Evolutionary conservation across 2,888 invertebrate species (phyloP).

Genomic region (Leptopilina drosophilae): DNA sequence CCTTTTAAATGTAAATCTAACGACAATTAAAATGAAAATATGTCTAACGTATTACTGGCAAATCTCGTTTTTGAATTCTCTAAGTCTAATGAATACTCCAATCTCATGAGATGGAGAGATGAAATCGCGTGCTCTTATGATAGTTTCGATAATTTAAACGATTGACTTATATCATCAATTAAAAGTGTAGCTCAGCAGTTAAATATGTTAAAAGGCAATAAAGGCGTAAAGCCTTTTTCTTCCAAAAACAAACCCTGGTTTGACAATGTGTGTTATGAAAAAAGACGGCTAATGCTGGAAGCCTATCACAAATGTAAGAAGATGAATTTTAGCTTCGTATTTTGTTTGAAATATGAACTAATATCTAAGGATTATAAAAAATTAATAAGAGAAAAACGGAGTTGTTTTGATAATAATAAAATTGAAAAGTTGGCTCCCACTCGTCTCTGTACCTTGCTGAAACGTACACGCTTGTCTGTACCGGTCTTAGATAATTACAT

Average conservation of each 20-base stretch:
- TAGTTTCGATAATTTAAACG: not conserved
- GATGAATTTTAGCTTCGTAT: not conserved
- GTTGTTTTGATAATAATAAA: not conserved
- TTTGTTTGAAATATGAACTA: not conserved
- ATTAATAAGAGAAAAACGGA: not conserved
- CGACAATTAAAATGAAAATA: not conserved
- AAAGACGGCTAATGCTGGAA: not conserved
- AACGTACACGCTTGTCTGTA: not conserved
- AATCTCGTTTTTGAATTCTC: not conserved
- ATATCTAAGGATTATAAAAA: not conserved
- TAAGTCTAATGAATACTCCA: conserved; percentile 3
- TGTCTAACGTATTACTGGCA: not conserved
- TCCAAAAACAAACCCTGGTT: not conserved
- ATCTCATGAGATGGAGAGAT: not conserved
- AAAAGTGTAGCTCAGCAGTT: not conserved
- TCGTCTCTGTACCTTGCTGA: not conserved
- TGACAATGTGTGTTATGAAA: not conserved
- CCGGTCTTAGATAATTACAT: not conserved
- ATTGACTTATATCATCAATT: not conserved
- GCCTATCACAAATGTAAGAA: not conserved
- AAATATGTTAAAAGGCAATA: not conserved
- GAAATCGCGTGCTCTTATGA: not conserved
- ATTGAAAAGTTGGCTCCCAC: not conserved
- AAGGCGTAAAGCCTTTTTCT: not conserved
- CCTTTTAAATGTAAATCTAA: not conserved